These are phyloP conservation scores for Dolichallabes microphthalmus DNA, from an alignment of 2,113 vertebrate genomes.

Conservation along the genomic window DNA sequence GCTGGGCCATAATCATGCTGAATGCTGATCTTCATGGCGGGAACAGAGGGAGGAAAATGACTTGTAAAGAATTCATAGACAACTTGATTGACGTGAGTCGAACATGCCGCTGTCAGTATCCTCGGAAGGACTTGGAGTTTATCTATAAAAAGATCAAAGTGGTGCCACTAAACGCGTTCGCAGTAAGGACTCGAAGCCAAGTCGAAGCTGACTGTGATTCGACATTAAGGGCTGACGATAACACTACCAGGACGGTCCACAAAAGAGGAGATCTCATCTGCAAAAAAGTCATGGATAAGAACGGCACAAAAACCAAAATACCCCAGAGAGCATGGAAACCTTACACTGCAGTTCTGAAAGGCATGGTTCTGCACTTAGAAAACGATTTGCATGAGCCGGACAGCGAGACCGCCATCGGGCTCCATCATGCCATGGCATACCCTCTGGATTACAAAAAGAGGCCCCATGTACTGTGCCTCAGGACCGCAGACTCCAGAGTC, in stretches of 20 bases:
- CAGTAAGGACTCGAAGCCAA: too few species aligned
- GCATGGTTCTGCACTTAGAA: background rate
- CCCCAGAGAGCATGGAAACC: background rate
- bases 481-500: background rate
- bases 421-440: background rate
- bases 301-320: background rate
- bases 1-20: background rate
- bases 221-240: too few species aligned
- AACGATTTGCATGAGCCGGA: background rate
- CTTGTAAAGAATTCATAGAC: background rate
- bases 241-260: background rate
- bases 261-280: background rate
- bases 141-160: too few species aligned
- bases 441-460: background rate
- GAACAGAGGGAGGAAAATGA: background rate
- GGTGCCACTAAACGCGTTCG: too few species aligned
- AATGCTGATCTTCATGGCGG: background rate
- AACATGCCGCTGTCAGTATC: too few species aligned
- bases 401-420: background rate
- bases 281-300: background rate
- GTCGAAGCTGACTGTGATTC: too few species aligned
- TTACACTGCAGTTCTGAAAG: background rate
- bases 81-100: background rate
- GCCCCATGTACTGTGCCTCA: slow-evolving; percentile 3
- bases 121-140: too few species aligned